Base-by-base conservation (phyloP, 2,888 invertebrate genomes). In the Drosophila melanosoma region DNA sequence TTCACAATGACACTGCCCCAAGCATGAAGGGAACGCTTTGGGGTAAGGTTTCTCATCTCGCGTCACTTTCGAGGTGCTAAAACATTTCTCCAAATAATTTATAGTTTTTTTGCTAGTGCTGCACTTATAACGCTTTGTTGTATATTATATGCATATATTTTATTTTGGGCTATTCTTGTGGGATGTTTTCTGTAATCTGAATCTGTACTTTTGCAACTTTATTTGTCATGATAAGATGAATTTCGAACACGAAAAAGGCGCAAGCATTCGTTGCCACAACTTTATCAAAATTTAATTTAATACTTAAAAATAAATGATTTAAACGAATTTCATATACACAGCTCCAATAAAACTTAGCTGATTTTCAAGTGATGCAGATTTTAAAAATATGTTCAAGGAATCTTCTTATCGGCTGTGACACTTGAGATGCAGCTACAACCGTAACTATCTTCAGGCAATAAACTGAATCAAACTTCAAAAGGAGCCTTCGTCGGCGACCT, bases 31-130 rank as follows among this genome's bases (percentile, higher is more conserved):
- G 35, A 7, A 26, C 20, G 49, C 36, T 26, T 26, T 42, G 12
- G 33, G 23, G 54, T 23, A 35, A 45, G 45, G 33, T 38, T 49
- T 32, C 59, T 23, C 56, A 32, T 56, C 40, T 5, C 49, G 35
- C 58, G 60, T 58, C 60, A 48, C 57, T 52, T 74, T 51, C 54
- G 57, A 79, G 81, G 79, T 76, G 81, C 63, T 74, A 67, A 75
- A 83, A 72, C 79, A 83, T 79, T 76, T 79, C 66, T 70, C 59
- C 82, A 77, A 77, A 83, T 86, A 77, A 83, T 82, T 83, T 84
- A 83, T 79, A 75, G 74, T 73, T 75, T 54, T 66, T 74, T 5
- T 29, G 29, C 6, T 29, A 74, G 38, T 45, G 71, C 69, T 73
- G 65, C 64, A 74, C 74, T 82, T 84, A 71, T 67, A 76, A 23